These are phyloP conservation scores for Zoroaster sp. DNA, from an alignment of 53 echinoderm and acorn worm genomes.

Conservation along the genomic window DNA sequence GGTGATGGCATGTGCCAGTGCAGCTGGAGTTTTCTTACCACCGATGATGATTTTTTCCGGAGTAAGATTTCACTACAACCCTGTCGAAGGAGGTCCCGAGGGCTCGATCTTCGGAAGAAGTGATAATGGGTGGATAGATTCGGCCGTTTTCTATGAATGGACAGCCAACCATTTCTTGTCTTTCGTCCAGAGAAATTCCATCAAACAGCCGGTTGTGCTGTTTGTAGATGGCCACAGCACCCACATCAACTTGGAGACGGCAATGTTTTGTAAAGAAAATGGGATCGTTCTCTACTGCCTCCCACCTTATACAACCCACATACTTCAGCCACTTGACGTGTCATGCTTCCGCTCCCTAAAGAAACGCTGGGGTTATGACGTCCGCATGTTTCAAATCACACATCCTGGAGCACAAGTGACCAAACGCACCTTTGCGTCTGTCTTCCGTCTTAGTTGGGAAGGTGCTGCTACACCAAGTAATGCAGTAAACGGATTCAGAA, in stretches of 20 bases:
- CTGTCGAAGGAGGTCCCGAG: slow-evolving; percentile 41
- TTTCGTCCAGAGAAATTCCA: not conserved
- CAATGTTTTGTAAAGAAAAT: slow-evolving; percentile 12
- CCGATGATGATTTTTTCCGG: slow-evolving; percentile 61
- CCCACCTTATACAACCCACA: slow-evolving; percentile 57
- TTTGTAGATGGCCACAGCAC: slow-evolving; percentile 34
- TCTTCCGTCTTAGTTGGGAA: slow-evolving; percentile 44
- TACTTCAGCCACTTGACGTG: slow-evolving; percentile 64
- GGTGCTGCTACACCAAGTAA: not conserved
- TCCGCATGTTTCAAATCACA: not conserved
- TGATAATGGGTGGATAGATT: slow-evolving; percentile 62
- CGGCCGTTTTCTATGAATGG: slow-evolving; percentile 59
- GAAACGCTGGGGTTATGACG: slow-evolving; percentile 12
- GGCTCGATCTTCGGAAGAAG: slow-evolving; percentile 37
- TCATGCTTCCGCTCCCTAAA: slow-evolving; percentile 50
- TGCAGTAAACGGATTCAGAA: slow-evolving; percentile 26
- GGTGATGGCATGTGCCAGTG: slow-evolving; percentile 16
- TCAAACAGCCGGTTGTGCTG: slow-evolving; percentile 43
- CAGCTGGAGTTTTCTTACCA: slow-evolving; percentile 43
- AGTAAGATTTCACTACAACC: slow-evolving; percentile 51
- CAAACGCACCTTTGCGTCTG: slow-evolving; percentile 41
- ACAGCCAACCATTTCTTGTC: slow-evolving; percentile 48
- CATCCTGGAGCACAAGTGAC: slow-evolving; percentile 51
- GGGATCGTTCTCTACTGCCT: slow-evolving; percentile 46
- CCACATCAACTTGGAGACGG: slow-evolving; percentile 34